A percentile compares a stretch with the other conserved stretches of the same genome.
These are phyloP conservation scores for Petrocephalus sullivani DNA, from an alignment of 2,797 vertebrate genomes.

Conservation along the genomic window DNA sequence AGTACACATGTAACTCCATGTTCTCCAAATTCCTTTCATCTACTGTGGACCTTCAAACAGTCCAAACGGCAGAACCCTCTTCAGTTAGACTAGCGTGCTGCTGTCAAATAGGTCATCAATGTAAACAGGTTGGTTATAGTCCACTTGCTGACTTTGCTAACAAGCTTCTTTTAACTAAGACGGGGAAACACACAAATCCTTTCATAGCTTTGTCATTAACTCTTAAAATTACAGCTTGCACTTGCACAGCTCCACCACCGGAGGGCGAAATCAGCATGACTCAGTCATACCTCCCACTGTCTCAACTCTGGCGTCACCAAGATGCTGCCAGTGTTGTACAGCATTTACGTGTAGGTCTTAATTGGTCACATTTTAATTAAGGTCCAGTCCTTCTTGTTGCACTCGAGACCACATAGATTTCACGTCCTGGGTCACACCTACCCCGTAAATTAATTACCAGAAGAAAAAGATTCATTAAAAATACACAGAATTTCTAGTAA, in stretches of 20 bases:
- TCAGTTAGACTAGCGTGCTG: background rate
- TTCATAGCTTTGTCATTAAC: background rate
- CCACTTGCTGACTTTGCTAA: background rate
- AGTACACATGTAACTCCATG: background rate
- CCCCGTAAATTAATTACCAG: background rate
- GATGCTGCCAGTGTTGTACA: background rate
- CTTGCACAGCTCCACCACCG: conserved; percentile 4
- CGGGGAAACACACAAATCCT: background rate
- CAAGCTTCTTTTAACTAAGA: background rate
- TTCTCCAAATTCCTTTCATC: background rate
- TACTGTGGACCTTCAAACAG: background rate
- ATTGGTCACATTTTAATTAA: conserved; percentile 13
- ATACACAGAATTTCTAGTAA: background rate
- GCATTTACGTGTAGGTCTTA: background rate
- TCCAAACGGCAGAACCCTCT: background rate
- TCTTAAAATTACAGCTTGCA: background rate
- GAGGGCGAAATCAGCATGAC: conserved; percentile 2
- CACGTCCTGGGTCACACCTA: background rate
- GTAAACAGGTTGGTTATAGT: background rate
- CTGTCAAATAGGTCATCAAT: background rate
- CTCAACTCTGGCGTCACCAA: background rate
- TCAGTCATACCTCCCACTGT: background rate
- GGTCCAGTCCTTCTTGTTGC: background rate
- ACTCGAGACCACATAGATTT: conserved; percentile 8
- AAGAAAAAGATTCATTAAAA: background rate